Conservation (phyloP, 2,888 invertebrate genomes). For the Schizotus pectinicornis region DNA sequence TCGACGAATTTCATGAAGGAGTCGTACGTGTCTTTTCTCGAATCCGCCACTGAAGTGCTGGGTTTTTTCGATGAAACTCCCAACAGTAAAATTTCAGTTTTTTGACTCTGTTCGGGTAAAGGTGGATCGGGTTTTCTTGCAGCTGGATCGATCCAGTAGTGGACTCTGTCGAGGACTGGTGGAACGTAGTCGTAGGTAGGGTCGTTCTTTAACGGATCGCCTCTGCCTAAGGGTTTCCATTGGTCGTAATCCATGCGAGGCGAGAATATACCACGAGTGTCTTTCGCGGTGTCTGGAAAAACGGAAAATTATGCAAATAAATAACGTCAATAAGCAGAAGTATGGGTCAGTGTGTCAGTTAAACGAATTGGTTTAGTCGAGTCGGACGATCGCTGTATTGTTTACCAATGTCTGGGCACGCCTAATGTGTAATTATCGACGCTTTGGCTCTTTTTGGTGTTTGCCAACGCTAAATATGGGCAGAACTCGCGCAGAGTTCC, state of each 20-base stretch:
- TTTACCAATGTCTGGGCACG: conserved; percentile 16
- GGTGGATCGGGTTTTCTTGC: conserved; percentile 64
- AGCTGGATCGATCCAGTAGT: conserved; percentile 78
- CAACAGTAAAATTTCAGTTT: conserved; percentile 72
- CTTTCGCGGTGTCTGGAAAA: conserved; percentile 43
- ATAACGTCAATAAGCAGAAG: conserved; percentile 11
- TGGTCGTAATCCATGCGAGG: conserved; percentile 84
- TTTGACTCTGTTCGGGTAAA: conserved; percentile 60
- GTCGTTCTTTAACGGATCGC: conserved; percentile 82
- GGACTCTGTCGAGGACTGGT: conserved; percentile 78
- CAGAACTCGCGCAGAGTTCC: not conserved
- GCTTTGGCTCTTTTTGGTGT: conserved; percentile 14
- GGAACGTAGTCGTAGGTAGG: conserved; percentile 87
- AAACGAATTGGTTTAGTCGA: conserved; percentile 6
- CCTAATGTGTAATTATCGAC: conserved; percentile 16
- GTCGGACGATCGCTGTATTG: conserved; percentile 24
- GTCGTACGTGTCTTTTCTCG: conserved; percentile 55
- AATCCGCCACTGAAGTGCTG: conserved; percentile 55
- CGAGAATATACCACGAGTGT: conserved; percentile 63
- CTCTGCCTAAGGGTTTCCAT: conserved; percentile 83
- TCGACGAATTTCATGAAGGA: conserved; percentile 60
- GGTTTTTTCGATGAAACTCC: conserved; percentile 74
- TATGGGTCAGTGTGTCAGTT: conserved; percentile 28
- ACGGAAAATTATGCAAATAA: conserved; percentile 19
- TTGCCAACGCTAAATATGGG: conserved; percentile 13